A percentile compares a stretch with the other conserved stretches of the same genome.
Evolutionary conservation across 2,113 vertebrate species (phyloP).

Genomic region (Glaucomys volans): DNA sequence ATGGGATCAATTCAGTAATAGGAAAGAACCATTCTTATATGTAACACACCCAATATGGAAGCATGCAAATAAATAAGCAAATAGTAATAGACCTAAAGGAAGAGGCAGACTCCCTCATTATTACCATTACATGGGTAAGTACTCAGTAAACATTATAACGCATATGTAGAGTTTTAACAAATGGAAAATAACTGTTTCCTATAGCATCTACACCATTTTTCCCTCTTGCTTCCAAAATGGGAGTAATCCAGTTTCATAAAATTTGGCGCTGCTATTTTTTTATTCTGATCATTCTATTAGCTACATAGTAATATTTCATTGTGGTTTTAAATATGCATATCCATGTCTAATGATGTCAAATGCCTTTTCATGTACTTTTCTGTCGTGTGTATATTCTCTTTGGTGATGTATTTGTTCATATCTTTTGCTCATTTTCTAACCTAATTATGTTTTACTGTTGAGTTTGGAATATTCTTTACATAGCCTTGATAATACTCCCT

Average conservation of each 20-base stretch:
- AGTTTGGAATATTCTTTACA: neutral
- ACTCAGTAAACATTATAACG: neutral
- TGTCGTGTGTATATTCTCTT: neutral
- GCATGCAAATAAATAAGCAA: neutral
- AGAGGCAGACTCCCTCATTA: neutral
- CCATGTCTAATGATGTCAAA: neutral
- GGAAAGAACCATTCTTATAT: neutral
- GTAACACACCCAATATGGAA: neutral
- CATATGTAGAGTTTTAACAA: too few species aligned
- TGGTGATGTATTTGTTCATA: neutral
- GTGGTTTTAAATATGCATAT: slow-evolving; percentile 14
- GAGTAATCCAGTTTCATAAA: neutral
- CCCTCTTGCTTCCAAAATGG: neutral
- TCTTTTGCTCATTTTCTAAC: neutral
- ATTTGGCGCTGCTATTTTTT: neutral
- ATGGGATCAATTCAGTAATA: neutral
- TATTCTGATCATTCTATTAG: neutral
- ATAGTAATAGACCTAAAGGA: neutral
- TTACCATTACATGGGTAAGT: too few species aligned
- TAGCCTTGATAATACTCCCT: neutral
- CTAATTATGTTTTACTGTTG: neutral
- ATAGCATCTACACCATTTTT: neutral
- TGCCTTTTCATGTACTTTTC: neutral
- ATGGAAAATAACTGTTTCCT: neutral
- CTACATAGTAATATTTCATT: neutral